Evolutionary conservation across 2,113 vertebrate genomes (phyloP).

Genomic region (Grammomys surdaster): DNA sequence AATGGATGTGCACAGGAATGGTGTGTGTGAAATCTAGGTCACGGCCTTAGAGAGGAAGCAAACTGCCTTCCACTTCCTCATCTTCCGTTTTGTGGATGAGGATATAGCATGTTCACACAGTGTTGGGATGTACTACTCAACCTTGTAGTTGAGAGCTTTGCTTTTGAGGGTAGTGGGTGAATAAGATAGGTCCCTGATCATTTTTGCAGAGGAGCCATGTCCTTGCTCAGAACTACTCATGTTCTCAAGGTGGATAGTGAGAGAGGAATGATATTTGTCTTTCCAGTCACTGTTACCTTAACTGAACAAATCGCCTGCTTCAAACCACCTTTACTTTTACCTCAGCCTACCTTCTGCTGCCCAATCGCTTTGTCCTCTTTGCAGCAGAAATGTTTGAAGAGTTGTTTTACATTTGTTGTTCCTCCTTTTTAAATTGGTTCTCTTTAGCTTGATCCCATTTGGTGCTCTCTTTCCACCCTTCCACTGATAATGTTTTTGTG

Average conservation of each 20-base stretch:
- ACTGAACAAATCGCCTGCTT: background rate
- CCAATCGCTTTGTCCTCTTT: background rate
- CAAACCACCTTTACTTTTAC: background rate
- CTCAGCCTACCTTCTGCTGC: background rate
- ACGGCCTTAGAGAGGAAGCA: slow-evolving; percentile 41
- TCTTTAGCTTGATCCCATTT: background rate
- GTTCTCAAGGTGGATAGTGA: slow-evolving; percentile 8
- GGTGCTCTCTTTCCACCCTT: background rate
- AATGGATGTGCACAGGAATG: background rate
- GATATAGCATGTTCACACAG: background rate
- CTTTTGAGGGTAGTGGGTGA: background rate
- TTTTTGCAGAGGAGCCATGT: background rate
- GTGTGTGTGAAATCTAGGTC: slow-evolving; percentile 37
- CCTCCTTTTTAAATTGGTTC: background rate
- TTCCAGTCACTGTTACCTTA: background rate
- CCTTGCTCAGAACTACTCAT: background rate
- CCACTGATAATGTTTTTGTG: background rate
- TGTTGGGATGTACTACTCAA: background rate
- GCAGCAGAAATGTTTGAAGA: background rate
- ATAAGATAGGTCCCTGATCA: background rate
- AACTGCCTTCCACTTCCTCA: background rate
- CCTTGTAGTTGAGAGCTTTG: background rate
- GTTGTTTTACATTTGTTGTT: background rate
- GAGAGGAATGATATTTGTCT: slow-evolving; percentile 4
- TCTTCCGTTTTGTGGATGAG: background rate